phyloP scores from a whole-genome alignment of 1,140 invertebrate genomes.

The Nephotettix cincticeps region DNA sequence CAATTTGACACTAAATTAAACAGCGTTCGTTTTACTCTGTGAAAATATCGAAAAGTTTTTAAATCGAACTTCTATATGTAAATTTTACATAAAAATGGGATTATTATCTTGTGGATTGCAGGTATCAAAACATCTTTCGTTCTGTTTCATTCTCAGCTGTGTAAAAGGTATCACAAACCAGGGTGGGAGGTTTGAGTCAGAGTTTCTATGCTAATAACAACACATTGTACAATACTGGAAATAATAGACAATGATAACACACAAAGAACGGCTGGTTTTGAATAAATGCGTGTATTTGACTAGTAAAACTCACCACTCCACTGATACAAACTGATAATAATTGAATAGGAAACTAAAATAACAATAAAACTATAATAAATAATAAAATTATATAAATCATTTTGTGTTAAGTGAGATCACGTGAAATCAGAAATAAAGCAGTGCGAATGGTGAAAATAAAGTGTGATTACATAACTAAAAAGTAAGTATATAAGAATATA shows the following conservation, averaged over 20 bases:
- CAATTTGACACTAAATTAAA: conserved; percentile 39
- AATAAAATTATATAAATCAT: conserved; percentile 33
- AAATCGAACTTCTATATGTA: conserved; percentile 36
- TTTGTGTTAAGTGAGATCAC: conserved; percentile 36
- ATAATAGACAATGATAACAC: conserved; percentile 35
- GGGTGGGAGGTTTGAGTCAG: conserved; percentile 30
- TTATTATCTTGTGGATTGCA: conserved; percentile 37
- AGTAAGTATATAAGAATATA: conserved; percentile 20
- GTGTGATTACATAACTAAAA: conserved; percentile 22
- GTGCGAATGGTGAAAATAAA: conserved; percentile 26
- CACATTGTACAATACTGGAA: conserved; percentile 31
- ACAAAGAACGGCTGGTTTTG: conserved; percentile 33
- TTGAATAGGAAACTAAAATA: conserved; percentile 27
- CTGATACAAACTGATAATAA: conserved; percentile 22
- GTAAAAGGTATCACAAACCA: conserved; percentile 38
- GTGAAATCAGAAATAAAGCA: conserved; percentile 31
- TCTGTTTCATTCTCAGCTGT: conserved; percentile 39
- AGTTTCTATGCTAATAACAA: conserved; percentile 27
- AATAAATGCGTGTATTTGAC: conserved; percentile 40
- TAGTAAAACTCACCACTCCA: conserved; percentile 45
- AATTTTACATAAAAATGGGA: conserved; percentile 37
- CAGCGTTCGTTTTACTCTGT: conserved; percentile 35
- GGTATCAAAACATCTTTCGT: conserved; percentile 42
- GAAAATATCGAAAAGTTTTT: conserved; percentile 41
- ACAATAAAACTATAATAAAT: conserved; percentile 31